Evolutionary conservation across 2,113 vertebrate genomes (phyloP).

Genomic region (Notiomystis cincta): DNA sequence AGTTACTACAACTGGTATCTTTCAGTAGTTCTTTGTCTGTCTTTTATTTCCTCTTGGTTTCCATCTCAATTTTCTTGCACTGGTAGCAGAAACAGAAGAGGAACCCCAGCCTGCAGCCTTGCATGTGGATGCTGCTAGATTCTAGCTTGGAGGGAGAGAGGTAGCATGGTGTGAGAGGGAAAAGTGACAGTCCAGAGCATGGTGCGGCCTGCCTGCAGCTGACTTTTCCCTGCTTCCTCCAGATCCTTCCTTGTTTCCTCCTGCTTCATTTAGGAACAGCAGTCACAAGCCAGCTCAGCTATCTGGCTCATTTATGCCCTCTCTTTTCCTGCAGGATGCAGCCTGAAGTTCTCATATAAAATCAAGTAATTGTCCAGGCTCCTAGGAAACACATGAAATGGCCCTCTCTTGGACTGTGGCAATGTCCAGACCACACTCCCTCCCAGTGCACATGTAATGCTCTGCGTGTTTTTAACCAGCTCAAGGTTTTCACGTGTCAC

Average conservation of each 20-base stretch:
- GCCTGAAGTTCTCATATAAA: not conserved
- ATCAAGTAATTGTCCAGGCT: not conserved
- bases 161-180: not conserved
- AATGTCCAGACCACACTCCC: not conserved
- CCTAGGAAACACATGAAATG: constrained; percentile 17
- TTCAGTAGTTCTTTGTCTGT: not conserved
- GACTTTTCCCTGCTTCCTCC: not conserved
- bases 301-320: not conserved
- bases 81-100: not conserved
- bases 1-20: not conserved
- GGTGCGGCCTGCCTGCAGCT: not conserved
- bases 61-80: not conserved
- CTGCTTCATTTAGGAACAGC: not conserved
- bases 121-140: not conserved
- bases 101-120: not conserved
- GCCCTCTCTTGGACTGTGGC: not conserved
- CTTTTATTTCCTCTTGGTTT: not conserved
- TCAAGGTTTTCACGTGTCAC: not conserved
- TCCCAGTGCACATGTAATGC: not conserved
- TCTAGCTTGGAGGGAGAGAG: not conserved
- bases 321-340: not conserved
- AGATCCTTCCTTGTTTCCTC: not conserved
- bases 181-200: not conserved
- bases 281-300: not conserved
- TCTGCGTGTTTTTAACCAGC: not conserved